Evolutionary conservation across 2,113 vertebrate genomes (phyloP).

Genomic region (Oplegnathus fasciatus): DNA sequence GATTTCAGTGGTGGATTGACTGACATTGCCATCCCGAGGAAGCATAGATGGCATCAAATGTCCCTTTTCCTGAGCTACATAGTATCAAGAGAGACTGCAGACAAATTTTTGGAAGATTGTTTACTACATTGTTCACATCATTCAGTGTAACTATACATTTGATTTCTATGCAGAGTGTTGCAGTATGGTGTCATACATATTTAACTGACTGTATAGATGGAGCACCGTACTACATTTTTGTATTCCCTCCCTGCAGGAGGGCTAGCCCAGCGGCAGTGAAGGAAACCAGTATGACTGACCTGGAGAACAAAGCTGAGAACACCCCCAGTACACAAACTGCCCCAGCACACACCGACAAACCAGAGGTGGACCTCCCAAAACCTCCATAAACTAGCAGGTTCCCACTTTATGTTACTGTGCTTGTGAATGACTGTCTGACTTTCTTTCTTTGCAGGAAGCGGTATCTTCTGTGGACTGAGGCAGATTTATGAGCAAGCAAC

Average conservation of each 20-base stretch:
- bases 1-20: not conserved
- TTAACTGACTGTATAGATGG: not conserved
- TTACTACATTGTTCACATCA: too few species aligned
- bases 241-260: conserved; percentile 31
- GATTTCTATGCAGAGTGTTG: too few species aligned
- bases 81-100: not conserved
- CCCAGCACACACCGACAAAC: conserved; percentile 33
- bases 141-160: not conserved
- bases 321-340: not conserved
- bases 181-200: too few species aligned
- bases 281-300: conserved; percentile 71
- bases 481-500: conserved; percentile 3
- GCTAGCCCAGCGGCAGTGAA: conserved; percentile 20
- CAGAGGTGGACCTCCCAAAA: conserved; percentile 66
- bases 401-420: not conserved
- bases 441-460: conserved; percentile 61
- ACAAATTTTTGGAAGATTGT: too few species aligned
- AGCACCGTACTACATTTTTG: not conserved
- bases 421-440: conserved; percentile 3
- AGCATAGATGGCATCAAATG: not conserved
- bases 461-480: conserved; percentile 58
- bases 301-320: conserved; percentile 59
- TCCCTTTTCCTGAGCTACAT: not conserved
- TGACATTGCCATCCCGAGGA: not conserved
- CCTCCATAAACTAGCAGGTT: not conserved